phyloP scores from a whole-genome alignment of 1,140 invertebrate species.

The Grapholita molesta region DNA sequence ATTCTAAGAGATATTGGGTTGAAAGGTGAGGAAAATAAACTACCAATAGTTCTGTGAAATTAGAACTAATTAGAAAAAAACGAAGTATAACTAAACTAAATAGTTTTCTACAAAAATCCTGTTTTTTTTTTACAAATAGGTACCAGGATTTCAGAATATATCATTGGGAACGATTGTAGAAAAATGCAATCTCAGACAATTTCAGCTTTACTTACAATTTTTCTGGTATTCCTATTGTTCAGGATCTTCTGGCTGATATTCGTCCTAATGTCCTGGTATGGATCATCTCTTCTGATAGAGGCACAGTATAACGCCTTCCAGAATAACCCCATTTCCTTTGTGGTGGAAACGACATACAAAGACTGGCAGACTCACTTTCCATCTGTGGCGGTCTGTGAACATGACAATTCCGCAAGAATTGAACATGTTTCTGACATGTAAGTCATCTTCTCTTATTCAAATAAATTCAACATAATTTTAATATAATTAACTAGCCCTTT shows the following conservation, averaged over 20 bases:
- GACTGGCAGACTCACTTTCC: conserved; percentile 85
- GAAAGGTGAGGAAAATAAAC: conserved; percentile 78
- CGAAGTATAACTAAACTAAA: no score
- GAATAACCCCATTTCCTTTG: conserved; percentile 83
- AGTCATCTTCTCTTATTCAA: no score
- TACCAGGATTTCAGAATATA: no score
- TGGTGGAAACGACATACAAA: conserved; percentile 83
- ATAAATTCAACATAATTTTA: no score
- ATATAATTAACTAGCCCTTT: no score
- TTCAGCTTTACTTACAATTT: neutral
- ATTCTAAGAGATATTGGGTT: conserved; percentile 74
- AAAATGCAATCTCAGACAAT: no score
- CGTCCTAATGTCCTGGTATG: conserved; percentile 81
- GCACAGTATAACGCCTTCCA: conserved; percentile 80
- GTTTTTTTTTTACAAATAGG: no score
- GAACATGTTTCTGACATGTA: conserved; percentile 81
- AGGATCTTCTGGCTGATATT: conserved; percentile 83
- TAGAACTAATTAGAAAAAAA: no score
- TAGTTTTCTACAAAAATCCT: no score
- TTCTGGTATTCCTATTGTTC: conserved; percentile 25
- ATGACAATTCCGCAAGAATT: conserved; percentile 79
- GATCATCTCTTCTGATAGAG: conserved; percentile 79
- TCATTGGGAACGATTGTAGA: no score
- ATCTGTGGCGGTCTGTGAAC: conserved; percentile 82
- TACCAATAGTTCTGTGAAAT: no score